Evolutionary conservation across 2,888 invertebrate genomes (phyloP).

Genomic region (Cinara cedri): DNA sequence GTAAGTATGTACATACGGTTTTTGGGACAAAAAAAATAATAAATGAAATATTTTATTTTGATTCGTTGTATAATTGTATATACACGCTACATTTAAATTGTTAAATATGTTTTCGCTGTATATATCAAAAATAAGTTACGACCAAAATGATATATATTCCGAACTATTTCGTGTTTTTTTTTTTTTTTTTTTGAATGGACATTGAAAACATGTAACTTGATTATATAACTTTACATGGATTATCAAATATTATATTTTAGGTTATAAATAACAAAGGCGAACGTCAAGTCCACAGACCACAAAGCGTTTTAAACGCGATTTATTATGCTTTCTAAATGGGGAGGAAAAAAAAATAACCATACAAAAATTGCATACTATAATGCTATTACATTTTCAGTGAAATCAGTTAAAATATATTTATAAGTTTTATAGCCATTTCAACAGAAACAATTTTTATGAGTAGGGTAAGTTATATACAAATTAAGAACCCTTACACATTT

Average conservation of each 20-base stretch:
- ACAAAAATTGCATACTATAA: background rate
- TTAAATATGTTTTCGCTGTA: conserved; percentile 44
- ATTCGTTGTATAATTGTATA: conserved; percentile 30
- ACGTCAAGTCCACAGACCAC: conserved; percentile 11
- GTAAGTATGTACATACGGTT: background rate
- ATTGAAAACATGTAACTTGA: conserved; percentile 24
- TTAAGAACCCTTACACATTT: too few species aligned
- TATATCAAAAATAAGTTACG: conserved; percentile 30
- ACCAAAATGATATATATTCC: conserved; percentile 24
- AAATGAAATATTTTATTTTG: conserved; percentile 42
- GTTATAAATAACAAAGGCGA: conserved; percentile 31
- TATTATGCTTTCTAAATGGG: conserved; percentile 9
- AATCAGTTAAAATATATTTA: too few species aligned
- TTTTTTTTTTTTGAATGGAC: conserved; percentile 19
- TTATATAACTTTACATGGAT: background rate
- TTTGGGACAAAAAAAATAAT: background rate
- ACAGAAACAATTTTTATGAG: too few species aligned
- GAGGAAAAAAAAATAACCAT: background rate
- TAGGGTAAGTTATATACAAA: too few species aligned
- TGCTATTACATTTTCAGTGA: too few species aligned
- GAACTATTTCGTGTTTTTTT: conserved; percentile 23
- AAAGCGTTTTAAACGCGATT: conserved; percentile 1
- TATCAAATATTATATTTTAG: conserved; percentile 32
- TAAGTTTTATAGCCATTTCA: too few species aligned
- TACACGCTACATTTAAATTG: conserved; percentile 46